Conservation (phyloP, 1,140 invertebrate species). For the Tribolium castaneum region DNA sequence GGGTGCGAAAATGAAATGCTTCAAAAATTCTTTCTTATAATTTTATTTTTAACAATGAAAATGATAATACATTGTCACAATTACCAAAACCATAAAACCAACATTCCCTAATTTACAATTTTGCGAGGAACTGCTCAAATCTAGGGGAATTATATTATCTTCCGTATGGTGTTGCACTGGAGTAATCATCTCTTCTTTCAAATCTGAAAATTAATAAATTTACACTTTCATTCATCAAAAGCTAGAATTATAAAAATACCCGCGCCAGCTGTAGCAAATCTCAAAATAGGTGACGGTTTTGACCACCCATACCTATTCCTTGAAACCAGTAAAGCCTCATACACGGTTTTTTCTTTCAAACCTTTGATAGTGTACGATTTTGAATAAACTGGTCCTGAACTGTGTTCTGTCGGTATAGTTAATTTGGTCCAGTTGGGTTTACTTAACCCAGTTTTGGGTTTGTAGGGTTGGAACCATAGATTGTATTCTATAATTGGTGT, state of each 20-base stretch:
- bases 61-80: not conserved
- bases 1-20: too few species aligned
- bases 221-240: not conserved
- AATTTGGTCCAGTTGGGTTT: constrained; percentile 73
- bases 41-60: not conserved
- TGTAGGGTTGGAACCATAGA: constrained; percentile 71
- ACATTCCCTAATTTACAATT: not conserved
- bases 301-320: constrained; percentile 80
- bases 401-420: constrained; percentile 74
- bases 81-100: not conserved
- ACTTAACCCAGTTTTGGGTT: constrained; percentile 61
- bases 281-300: constrained; percentile 71
- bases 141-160: constrained; percentile 50
- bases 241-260: constrained; percentile 63
- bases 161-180: constrained; percentile 54
- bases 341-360: constrained; percentile 73
- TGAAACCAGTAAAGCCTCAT: constrained; percentile 76
- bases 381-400: constrained; percentile 74
- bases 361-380: constrained; percentile 76
- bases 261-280: constrained; percentile 74
- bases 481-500: constrained; percentile 79
- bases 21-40: not conserved
- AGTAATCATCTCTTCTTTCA: constrained; percentile 60
- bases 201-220: constrained; percentile 49
- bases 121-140: constrained; percentile 49